Percentiles rank a stretch among this genome's conserved stretches.
Conservation (phyloP, 2,113 vertebrate species). For the Vicugna pacos region DNA sequence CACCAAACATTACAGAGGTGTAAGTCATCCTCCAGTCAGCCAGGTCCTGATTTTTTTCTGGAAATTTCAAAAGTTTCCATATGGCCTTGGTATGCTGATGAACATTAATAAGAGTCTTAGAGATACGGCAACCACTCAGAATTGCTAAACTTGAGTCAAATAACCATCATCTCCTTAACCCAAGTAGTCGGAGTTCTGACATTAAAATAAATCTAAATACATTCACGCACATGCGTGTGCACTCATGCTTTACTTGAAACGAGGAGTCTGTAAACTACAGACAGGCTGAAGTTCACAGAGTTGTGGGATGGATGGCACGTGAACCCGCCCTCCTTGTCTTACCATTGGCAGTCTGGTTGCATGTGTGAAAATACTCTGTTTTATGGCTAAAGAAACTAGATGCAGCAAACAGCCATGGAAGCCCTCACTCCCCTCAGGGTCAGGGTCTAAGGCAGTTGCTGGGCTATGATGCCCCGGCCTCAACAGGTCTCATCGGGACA, state of each 20-base stretch:
- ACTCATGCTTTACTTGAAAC: background rate
- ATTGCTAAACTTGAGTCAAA: background rate
- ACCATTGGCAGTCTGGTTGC: background rate
- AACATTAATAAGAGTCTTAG: background rate
- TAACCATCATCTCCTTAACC: background rate
- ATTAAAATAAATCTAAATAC: constrained; percentile 11
- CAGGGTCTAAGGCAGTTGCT: background rate
- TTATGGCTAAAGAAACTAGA: background rate
- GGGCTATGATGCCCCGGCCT: background rate
- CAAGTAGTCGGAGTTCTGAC: background rate
- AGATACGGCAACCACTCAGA: background rate
- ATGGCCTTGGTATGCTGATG: background rate
- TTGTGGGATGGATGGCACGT: no score
- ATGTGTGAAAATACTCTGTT: background rate
- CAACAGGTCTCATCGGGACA: background rate
- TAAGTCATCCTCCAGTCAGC: background rate
- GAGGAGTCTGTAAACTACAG: background rate
- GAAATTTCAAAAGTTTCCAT: background rate
- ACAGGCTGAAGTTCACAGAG: background rate
- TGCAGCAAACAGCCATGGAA: background rate
- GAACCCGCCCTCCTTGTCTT: background rate
- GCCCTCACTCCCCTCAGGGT: background rate
- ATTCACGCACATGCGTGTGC: accelerated
- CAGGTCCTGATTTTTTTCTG: background rate
- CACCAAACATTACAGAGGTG: background rate